These are phyloP conservation scores for Ectemnius lituratus DNA, from an alignment of 2,888 invertebrate species.

Conservation along the genomic window DNA sequence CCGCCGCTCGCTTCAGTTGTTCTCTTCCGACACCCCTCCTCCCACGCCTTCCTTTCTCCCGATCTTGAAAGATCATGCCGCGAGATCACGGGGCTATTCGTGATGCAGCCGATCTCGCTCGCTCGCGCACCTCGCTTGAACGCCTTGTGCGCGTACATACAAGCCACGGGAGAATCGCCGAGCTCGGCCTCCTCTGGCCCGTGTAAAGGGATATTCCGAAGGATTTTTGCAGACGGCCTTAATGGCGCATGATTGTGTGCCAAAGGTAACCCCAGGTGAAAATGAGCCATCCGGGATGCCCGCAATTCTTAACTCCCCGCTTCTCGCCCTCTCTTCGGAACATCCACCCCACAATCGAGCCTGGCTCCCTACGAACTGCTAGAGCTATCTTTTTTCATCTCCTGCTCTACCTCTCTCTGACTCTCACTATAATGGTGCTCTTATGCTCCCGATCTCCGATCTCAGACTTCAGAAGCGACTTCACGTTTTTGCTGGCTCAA, in stretches of 20 bases:
- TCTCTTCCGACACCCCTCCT: conserved; percentile 16
- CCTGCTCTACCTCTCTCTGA: neutral
- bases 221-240: conserved; percentile 66
- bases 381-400: neutral
- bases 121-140: conserved; percentile 21
- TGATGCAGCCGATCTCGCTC: conserved; percentile 49
- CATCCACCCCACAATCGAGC: neutral
- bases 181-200: conserved; percentile 49
- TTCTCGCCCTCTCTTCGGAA: neutral
- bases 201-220: conserved; percentile 64
- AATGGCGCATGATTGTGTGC: conserved; percentile 69
- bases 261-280: conserved; percentile 66
- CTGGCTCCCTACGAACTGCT: neutral
- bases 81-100: conserved; percentile 62
- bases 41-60: conserved; percentile 40
- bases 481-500: neutral
- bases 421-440: neutral
- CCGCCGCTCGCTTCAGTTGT: conserved; percentile 23
- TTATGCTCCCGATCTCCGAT: neutral
- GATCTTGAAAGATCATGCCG: conserved; percentile 63
- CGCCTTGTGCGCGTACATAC: conserved; percentile 53
- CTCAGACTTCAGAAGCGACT: neutral
- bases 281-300: conserved; percentile 56
- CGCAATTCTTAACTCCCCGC: neutral
- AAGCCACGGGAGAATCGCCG: conserved; percentile 19